Evolutionary conservation across 2,888 invertebrate species (phyloP), one percentile per base, ranked within the genome.

Genomic region (Sericinus montela): DNA sequence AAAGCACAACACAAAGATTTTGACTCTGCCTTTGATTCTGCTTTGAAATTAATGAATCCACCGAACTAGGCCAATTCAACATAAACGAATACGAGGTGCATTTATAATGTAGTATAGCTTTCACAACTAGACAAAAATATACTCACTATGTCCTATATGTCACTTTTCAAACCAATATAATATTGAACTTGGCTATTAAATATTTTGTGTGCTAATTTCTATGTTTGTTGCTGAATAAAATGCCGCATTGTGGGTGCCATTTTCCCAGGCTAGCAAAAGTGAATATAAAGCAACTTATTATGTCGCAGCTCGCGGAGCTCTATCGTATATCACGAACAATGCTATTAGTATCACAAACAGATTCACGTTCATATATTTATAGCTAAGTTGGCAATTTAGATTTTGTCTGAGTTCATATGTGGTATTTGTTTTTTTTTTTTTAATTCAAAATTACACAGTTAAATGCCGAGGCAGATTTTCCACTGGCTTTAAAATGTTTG

Each of bases 261-360:
- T 41, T 40, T 28, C 28, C 28, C 37, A 23, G 15, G 40, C 34
- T 9, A 14, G 11, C 29, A 9, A 28, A 8, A 40, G 39, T 40
- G 48, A 49, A 49, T 49, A 49, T 39, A 49, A 49, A 49, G 39
- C 39, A 39, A 49, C 28, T 40, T 28, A 44, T 49, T 49, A 34
- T 35, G 44, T 16, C 48, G 48, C 44, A 44, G 19, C 39, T 16
- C 48, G 48, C 44, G 44, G 19, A 32, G 38, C 15, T 28, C 16
- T 14, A 32, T 13, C 44, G 28, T 49, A 49, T 49, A 49, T 49
- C 44, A 39, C 44, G 16, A 35, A 44, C 44, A 40, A 40, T 39
- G 44, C 39, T 44, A 39, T 49, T 44, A 39, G 44, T 44, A 44
- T 44, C 44, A 35, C 38, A 39, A 49, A 49, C 49, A 44, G 49